Evolutionary conservation across 2,888 invertebrate species (phyloP).

Genomic region (Schrankia costaestrigalis): DNA sequence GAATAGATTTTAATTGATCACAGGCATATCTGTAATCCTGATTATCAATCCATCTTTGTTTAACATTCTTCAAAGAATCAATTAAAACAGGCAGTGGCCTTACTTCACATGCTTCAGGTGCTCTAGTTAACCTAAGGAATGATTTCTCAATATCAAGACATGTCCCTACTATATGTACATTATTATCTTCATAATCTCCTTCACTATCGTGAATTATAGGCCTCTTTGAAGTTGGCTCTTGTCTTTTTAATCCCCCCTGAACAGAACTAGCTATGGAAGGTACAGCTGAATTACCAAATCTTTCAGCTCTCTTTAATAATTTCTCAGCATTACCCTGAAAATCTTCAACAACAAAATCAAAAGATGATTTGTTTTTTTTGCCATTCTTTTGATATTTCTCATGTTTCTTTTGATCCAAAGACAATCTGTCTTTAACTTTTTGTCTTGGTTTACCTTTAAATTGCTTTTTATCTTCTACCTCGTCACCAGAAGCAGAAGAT

Average conservation of each 20-base stretch:
- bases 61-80: constrained; percentile 93
- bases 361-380: constrained; percentile 79
- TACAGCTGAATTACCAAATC: constrained; percentile 84
- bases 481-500: constrained; percentile 77
- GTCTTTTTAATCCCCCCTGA: constrained; percentile 52
- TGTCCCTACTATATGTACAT: constrained; percentile 95
- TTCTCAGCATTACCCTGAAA: constrained; percentile 88
- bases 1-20: constrained; percentile 98
- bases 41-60: constrained; percentile 92
- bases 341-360: constrained; percentile 84
- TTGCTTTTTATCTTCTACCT: constrained; percentile 74
- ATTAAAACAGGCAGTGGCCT: constrained; percentile 93
- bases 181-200: constrained; percentile 90
- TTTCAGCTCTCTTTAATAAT: constrained; percentile 92
- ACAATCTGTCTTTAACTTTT: constrained; percentile 81
- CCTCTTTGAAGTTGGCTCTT: constrained; percentile 53
- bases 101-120: constrained; percentile 94
- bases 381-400: constrained; percentile 73
- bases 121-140: constrained; percentile 97
- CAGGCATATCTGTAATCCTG: constrained; percentile 98
- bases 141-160: constrained; percentile 97
- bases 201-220: constrained; percentile 81
- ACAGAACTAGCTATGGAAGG: constrained; percentile 75
- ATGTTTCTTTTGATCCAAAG: constrained; percentile 65
- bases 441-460: constrained; percentile 64